Percentiles rank a stretch among this genome's conserved stretches.
Conservation (phyloP, 35 echinoderm and acorn worm species). For the Strongylocentrotus purpuratus region DNA sequence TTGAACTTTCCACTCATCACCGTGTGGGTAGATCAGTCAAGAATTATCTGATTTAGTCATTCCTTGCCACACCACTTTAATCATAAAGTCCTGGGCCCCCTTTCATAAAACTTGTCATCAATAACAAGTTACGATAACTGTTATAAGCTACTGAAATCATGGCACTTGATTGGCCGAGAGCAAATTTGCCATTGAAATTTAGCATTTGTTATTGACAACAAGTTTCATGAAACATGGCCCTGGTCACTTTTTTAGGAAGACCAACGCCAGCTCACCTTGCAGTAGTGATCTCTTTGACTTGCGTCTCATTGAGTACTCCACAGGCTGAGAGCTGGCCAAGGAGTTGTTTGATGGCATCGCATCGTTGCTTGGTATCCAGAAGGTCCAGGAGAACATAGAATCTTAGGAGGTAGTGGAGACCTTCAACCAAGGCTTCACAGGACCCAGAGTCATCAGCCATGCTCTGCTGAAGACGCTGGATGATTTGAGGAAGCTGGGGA, state of each 20-base stretch:
- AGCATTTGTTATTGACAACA: no score
- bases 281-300: constrained; percentile 63
- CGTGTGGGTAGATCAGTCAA: neutral
- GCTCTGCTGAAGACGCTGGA: constrained; percentile 61
- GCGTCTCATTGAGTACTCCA: constrained; percentile 60
- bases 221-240: neutral
- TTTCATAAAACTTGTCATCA: no score
- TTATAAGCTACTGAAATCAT: no score
- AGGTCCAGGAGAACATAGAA: constrained; percentile 74
- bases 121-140: no score
- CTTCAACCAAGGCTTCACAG: neutral
- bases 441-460: constrained; percentile 32
- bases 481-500: constrained; percentile 70
- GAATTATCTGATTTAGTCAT: neutral
- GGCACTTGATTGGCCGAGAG: no score
- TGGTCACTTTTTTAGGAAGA: neutral
- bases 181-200: no score
- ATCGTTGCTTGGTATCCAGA: constrained; percentile 70
- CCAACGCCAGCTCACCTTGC: constrained; percentile 58
- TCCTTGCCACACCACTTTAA: neutral
- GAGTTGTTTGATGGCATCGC: constrained; percentile 83
- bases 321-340: constrained; percentile 60
- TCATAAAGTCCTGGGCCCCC: neutral
- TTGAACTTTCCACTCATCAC: no score
- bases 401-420: constrained; percentile 61